Evolutionary conservation across 2,113 vertebrate genomes (phyloP).

Genomic region (Neodontobutis hainanensis): DNA sequence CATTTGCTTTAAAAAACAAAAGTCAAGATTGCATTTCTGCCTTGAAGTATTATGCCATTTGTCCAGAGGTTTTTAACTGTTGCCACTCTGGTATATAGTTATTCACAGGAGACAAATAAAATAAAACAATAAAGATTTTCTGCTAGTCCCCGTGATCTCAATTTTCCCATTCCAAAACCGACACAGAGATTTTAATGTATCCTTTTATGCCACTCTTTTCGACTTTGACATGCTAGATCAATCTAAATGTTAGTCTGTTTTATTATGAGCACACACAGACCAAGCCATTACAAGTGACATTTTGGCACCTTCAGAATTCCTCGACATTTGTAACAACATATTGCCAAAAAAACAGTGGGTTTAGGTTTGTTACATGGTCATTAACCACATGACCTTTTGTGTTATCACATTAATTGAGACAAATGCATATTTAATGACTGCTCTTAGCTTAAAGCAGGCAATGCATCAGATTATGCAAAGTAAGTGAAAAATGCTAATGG

Average conservation of each 20-base stretch:
- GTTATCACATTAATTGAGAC: conserved; percentile 66
- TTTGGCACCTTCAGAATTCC: not conserved
- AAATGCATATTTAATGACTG: conserved; percentile 78
- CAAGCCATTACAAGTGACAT: conserved; percentile 1
- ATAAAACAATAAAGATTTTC: too few species aligned
- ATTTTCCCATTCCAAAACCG: too few species aligned
- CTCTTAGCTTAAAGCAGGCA: conserved; percentile 49
- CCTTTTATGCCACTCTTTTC: not conserved
- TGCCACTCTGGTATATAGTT: too few species aligned
- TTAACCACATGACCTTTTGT: conserved; percentile 28
- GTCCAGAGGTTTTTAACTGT: too few species aligned
- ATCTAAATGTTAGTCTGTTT: not conserved
- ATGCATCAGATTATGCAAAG: conserved; percentile 73
- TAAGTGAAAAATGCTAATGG: conserved; percentile 68
- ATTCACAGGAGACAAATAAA: too few species aligned
- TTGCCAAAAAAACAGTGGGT: not conserved
- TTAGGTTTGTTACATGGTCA: not conserved
- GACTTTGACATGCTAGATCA: not conserved
- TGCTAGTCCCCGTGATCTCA: too few species aligned
- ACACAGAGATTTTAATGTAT: not conserved
- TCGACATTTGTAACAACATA: not conserved
- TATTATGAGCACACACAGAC: not conserved
- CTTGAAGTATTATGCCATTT: too few species aligned
- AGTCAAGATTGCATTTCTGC: too few species aligned
- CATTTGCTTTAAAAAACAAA: too few species aligned